Percentiles rank a stretch among this genome's conserved stretches.
Evolutionary conservation across 2,797 vertebrate species (phyloP).

Genomic region (Mus spretus): DNA sequence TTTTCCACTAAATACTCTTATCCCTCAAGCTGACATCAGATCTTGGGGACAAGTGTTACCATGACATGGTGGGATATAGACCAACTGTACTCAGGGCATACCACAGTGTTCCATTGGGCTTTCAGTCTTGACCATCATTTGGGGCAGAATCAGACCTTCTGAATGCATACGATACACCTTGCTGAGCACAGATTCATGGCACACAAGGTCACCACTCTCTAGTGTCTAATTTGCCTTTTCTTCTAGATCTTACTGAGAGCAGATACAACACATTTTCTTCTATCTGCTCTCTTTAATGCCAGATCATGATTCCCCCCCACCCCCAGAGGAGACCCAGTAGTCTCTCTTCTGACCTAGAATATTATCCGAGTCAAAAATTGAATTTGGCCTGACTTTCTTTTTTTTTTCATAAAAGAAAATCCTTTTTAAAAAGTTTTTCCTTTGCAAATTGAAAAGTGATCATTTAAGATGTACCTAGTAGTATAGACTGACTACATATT

Average conservation of each 20-base stretch:
- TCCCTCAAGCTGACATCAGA: background rate
- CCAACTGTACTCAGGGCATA: background rate
- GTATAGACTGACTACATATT: background rate
- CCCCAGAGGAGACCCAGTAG: background rate
- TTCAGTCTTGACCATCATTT: background rate
- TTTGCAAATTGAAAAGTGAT: constrained; percentile 47
- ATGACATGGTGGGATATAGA: background rate
- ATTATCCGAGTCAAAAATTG: constrained; percentile 27
- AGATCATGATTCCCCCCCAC: background rate
- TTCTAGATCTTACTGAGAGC: background rate
- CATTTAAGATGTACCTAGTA: background rate
- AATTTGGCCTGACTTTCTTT: background rate
- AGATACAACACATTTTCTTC: background rate
- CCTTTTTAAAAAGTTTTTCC: background rate
- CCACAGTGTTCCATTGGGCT: background rate
- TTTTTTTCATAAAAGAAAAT: background rate
- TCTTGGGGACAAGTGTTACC: background rate
- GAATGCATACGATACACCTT: fast-evolving
- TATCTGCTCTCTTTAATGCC: background rate
- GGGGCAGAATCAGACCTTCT: background rate
- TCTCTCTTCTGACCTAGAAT: constrained; percentile 31
- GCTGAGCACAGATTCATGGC: background rate
- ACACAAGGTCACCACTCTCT: background rate
- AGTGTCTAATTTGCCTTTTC: background rate
- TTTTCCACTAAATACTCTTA: background rate